These are phyloP conservation scores for Podilymbus podiceps DNA, from an alignment of 2,113 vertebrate genomes.

Conservation along the genomic window DNA sequence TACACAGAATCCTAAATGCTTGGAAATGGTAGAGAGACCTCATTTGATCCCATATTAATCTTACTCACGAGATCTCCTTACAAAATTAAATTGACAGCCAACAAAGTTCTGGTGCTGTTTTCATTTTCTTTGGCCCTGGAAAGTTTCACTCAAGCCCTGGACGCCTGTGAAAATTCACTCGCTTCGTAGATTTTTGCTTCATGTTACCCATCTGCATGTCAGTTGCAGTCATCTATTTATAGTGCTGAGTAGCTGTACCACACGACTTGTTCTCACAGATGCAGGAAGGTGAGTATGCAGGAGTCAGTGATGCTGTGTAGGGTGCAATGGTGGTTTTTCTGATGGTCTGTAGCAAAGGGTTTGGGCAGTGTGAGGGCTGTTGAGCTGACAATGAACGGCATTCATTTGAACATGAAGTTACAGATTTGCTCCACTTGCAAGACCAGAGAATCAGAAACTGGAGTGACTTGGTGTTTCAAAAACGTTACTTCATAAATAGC, in stretches of 20 bases:
- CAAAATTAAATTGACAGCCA: not conserved
- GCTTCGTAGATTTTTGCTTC: not conserved
- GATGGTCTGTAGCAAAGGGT: not conserved
- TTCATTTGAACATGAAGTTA: not conserved
- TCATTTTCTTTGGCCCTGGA: not conserved
- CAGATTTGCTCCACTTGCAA: not conserved
- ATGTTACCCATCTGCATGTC: not conserved
- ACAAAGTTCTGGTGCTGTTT: not conserved
- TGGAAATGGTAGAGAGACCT: not conserved
- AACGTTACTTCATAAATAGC: not conserved
- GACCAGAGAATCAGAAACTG: not conserved
- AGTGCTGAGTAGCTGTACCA: not conserved
- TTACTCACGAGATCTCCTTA: not conserved
- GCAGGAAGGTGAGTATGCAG: not conserved
- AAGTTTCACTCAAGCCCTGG: not conserved
- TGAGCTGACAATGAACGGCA: not conserved
- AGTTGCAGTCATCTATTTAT: not conserved
- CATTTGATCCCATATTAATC: not conserved
- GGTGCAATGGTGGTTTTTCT: not conserved
- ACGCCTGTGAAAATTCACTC: not conserved
- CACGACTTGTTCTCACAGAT: not conserved
- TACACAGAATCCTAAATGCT: too few relatives aligned
- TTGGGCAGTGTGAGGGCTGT: not conserved
- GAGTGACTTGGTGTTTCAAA: not conserved
- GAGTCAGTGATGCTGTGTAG: not conserved